Base-by-base conservation (phyloP, 2,888 invertebrate genomes). In the Eilema depressum region DNA sequence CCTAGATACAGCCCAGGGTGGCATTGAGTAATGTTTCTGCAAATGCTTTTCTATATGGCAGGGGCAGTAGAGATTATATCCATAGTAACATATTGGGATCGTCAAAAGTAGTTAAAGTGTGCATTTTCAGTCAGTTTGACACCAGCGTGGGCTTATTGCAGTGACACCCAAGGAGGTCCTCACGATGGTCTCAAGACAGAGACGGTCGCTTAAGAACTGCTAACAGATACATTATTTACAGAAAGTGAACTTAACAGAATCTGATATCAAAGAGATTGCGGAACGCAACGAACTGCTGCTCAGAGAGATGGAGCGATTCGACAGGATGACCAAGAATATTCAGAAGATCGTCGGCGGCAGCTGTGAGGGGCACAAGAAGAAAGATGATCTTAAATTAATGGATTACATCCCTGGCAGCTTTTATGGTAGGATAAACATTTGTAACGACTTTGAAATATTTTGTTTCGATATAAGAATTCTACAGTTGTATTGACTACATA, bases 301-400 rank as follows among this genome's bases (percentile, higher is more conserved):
- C 67, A 91, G 94, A 4, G 97, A 96, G 83, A 95, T 97, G 94
- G 93, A 95, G 26, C 93, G 96, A 59, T 96, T 97, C 74, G 97
- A 97, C 77, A 91, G 94, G 25, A 96, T 96, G 73, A 97, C 97
- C 0, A 95, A 92, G 81, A 94, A 92, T 62, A 92, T 97, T 57
- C 96, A 96, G 85, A 91, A 92, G 69, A 85, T 96, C 23, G 93
- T 96, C 20, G 95, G 94, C 0, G 88, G 25, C 57, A 26, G 84
- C n/a, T 33, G 84, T 17, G 90, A 93, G 62, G 80, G 84, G 23
- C 69, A 75, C n/a, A 85, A 73, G 74, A 88, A 80, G 63, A 75
- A 81, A 47, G 84, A 85, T 2, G 83, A 83, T 1, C 72, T 72
- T 7, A 69, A 66, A 28, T 70, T 70, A 33, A 71, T 70, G 12